These are phyloP conservation scores for Rhinoraja longicauda DNA, from an alignment of 2,797 vertebrate genomes.

Conservation along the genomic window DNA sequence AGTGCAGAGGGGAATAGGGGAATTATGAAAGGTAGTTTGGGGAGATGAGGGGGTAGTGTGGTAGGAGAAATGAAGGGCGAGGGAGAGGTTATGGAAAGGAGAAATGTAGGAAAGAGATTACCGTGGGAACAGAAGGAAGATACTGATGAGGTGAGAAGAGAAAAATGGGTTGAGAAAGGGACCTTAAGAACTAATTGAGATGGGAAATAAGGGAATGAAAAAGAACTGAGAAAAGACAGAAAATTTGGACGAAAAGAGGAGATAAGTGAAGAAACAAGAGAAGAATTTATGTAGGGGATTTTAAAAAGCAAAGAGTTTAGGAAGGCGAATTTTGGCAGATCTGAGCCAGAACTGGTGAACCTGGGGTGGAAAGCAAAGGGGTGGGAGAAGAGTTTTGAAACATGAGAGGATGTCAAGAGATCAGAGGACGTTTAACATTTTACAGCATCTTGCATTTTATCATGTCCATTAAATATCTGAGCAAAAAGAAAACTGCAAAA, in stretches of 20 bases:
- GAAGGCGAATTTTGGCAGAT: too few relatives aligned
- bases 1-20: too few relatives aligned
- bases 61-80: background rate
- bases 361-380: too few relatives aligned
- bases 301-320: too few relatives aligned
- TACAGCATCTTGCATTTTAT: background rate
- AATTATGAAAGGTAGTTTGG: background rate
- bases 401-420: background rate
- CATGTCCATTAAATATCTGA: background rate
- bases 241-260: too few relatives aligned
- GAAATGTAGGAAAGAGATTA: background rate
- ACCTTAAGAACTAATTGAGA: background rate
- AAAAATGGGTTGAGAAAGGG: background rate
- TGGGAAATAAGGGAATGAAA: background rate
- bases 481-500: too few relatives aligned
- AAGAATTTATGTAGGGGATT: too few relatives aligned
- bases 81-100: background rate
- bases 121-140: background rate
- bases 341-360: too few relatives aligned
- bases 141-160: background rate
- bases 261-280: too few relatives aligned
- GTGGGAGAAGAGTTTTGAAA: background rate
- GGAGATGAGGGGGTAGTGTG: background rate
- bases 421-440: background rate
- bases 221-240: too few relatives aligned